phyloP scores from a whole-genome alignment of 2,888 invertebrate genomes.

The Leucoma salicis region DNA sequence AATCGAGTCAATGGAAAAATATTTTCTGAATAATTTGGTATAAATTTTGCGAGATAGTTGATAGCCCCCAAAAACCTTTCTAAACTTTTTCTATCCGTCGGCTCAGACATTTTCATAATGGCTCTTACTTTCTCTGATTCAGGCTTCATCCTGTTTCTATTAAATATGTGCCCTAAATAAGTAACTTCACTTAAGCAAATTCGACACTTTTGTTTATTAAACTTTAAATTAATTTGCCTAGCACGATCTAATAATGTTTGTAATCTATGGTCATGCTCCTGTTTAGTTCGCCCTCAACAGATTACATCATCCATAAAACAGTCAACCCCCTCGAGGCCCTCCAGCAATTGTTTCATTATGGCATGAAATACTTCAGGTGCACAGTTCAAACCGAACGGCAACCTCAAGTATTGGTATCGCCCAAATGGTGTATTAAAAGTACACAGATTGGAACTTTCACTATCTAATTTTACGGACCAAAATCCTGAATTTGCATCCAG shows the following conservation, averaged over 20 bases:
- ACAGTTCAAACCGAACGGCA: background rate
- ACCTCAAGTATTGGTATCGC: background rate
- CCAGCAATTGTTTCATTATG: conserved; percentile 1
- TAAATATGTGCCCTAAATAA: conserved; percentile 23
- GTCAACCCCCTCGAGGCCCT: conserved; percentile 8
- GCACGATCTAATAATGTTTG: conserved; percentile 17
- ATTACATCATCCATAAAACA: conserved; percentile 24
- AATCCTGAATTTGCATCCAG: background rate
- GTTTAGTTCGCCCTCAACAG: conserved; percentile 12
- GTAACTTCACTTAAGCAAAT: conserved; percentile 14
- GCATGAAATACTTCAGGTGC: conserved; percentile 1
- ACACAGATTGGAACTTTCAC: background rate
- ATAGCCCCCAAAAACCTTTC: conserved; percentile 13
- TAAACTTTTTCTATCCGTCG: conserved; percentile 6
- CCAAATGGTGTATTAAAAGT: conserved; percentile 1
- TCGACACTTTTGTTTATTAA: conserved; percentile 23
- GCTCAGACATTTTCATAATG: conserved; percentile 16
- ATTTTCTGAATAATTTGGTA: conserved; percentile 5
- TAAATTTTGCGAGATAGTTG: conserved; percentile 18
- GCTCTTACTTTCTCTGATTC: conserved; percentile 20
- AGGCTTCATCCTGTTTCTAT: conserved; percentile 8
- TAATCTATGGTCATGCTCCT: conserved; percentile 11
- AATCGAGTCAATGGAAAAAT: background rate
- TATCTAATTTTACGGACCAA: background rate
- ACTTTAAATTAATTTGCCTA: conserved; percentile 14